Base-by-base conservation (phyloP, 1,140 invertebrate genomes). In the Lordiphosa clarofinis region DNA sequence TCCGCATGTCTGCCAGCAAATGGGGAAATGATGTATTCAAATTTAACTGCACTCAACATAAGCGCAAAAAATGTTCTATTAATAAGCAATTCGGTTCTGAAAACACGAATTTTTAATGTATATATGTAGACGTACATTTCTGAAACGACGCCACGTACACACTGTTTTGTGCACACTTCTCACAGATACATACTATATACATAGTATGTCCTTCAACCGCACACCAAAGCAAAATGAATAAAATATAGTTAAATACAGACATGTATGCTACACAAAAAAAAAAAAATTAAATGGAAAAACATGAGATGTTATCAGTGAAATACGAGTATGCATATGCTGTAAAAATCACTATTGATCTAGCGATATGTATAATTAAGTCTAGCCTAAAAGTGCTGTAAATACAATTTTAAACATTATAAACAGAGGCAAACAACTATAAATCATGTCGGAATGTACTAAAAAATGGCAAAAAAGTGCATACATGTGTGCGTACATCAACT, bases 341-440 rank as follows among this genome's bases (percentile, higher is more conserved):
- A 82, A 82, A 79, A 73, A 73, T 49, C 39, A 79, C 49, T 73
- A 79, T 64, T 50, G 39, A 64, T 48, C 35, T 52, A 55, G 55
- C 44, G 46, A 50, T 67, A 54, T 54, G 49, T 67, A 39, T 76
- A 82, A 74, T 62, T 69, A 72, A 76, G 67, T 64, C 55, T 76
- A 76, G 58, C 59, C 69, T 76, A 62, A 68, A 61, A 64, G 37
- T 56, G 59, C 56, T 81, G 76, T 81, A 81, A 84, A 81, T 81
- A 81, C 58, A 82, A 79, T 81, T 81, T 81, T 81, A 81, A 81
- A 82, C 58, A 76, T 63, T 48, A 50, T 56, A 61, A 76, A 58
- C 59, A 64, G 46, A 64, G 50, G 35, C 47, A 58, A 60, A 64
- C 50, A 66, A 70, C 54, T 70, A 70, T 66, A 73, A 79, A 79